These are phyloP conservation scores for Drosophila kambysellisi DNA, from an alignment of 2,888 invertebrate genomes.

Conservation along the genomic window DNA sequence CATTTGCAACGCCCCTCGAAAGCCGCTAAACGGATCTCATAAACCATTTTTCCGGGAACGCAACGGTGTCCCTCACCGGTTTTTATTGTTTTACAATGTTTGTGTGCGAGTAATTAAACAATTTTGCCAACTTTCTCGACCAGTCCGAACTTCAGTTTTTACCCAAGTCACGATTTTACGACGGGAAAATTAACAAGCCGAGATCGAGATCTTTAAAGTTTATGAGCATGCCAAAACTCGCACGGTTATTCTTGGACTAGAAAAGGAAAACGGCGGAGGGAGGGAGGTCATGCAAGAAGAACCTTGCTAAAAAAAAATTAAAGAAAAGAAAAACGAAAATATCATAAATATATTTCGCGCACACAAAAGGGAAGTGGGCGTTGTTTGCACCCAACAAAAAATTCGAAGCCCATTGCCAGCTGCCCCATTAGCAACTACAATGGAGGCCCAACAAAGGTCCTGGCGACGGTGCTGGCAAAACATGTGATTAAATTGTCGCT, in stretches of 20 bases:
- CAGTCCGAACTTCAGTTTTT: conserved; percentile 42
- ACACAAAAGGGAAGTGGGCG: conserved; percentile 76
- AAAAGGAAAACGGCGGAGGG: conserved; percentile 36
- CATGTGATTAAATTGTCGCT: conserved; percentile 76
- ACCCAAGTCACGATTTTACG: conserved; percentile 54
- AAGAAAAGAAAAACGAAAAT: conserved; percentile 19
- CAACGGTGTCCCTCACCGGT: conserved; percentile 24
- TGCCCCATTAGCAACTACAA: conserved; percentile 60
- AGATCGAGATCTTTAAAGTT: conserved; percentile 40
- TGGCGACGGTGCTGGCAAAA: conserved; percentile 55
- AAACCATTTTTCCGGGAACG: conserved; percentile 55
- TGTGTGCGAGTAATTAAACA: conserved; percentile 64
- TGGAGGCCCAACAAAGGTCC: conserved; percentile 46
- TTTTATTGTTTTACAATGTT: conserved; percentile 77
- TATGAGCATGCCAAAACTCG: conserved; percentile 59
- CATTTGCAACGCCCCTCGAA: conserved; percentile 73
- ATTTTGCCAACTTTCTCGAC: conserved; percentile 66
- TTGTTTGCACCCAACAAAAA: conserved; percentile 46
- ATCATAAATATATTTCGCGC: conserved; percentile 24
- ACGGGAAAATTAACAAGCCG: conserved; percentile 59
- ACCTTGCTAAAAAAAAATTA: conserved; percentile 28
- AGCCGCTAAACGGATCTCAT: conserved; percentile 67
- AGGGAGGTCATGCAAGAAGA: conserved; percentile 44
- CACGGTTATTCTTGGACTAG: conserved; percentile 38
- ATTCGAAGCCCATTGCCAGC: conserved; percentile 52